Base-by-base conservation (phyloP, 2,113 vertebrate species). In the Desmodus rotundus region DNA sequence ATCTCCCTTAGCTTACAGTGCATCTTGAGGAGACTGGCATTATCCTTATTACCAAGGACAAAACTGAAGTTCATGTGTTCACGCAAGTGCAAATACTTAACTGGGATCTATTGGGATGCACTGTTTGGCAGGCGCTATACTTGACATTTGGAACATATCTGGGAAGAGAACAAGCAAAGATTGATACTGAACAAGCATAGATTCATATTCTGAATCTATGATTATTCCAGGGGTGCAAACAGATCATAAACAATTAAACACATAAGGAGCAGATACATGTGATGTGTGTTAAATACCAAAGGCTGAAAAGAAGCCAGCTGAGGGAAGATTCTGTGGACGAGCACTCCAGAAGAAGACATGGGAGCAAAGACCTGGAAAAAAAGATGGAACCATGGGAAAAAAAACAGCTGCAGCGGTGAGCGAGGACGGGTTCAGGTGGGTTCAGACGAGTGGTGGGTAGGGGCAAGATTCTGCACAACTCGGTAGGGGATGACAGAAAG, bases 361-460 rank as follows among this genome's bases (percentile, higher is more conserved):
- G 43, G 3, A 19, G 45, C 9, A 45, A 58, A 22, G n/a, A 78
- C 36, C 22, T 52, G 33, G 50, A 19, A 74, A 54, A 12, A 2
- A 0, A 56, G 2, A 33, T 24, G 9, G 20, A 26, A 56, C 19
- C 14, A 3, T 36, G 10, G 9, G 4, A 7, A 5, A 19, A 47
- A 31, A 61, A 5, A 0, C 0, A 13, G 26, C 17, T 3, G 17
- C 56, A n/a, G 36, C 2, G 47, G 10, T 8, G 13, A 56, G 43
- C 3, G 38, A 14, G 14, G n/a, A n/a, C n/a, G n/a, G n/a, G n/a
- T n/a, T n/a, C n/a, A n/a, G n/a, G n/a, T n/a, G n/a, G n/a, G n/a
- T 12, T 15, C 47, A 63, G 28, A 2, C 3, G 16, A 24, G 5
- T 11, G 7, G 19, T 26, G 3, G 2, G 36, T 0, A 9, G 11